Base-by-base conservation (phyloP, 2,888 invertebrate species). In the Endomychus coccineus region DNA sequence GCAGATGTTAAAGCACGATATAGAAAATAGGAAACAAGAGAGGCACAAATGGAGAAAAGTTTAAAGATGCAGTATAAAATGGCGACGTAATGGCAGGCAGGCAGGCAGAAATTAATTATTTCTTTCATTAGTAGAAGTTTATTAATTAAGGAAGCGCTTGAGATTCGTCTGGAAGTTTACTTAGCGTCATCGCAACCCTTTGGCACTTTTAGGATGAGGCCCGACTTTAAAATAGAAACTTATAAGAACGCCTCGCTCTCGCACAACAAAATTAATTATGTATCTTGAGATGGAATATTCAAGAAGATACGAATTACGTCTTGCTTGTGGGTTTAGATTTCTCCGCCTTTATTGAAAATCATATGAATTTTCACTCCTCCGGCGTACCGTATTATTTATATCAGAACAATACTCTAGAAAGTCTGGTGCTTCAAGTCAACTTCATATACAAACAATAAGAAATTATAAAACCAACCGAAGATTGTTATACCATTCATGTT, bases 71-170 rank as follows among this genome's bases (percentile, higher is more conserved):
- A 33, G 34, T 23, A 16, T 24, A 38, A 38, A 38, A 38, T 38
- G 38, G 38, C 38, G 38, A 33, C 38, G 33, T 33, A 38, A 38
- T 38, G 38, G 38, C 28, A 38, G 34, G 38, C 38, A 38, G 33
- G 38, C 39, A 61, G 61, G 64, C 63, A 60, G 65, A 66, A 66
- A 67, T 67, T 67, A 67, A 67, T 66, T 67, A 67, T 67, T 67
- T 67, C 67, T 67, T 67, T 67, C 66, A 66, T 67, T 67, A 66
- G 66, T 59, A 64, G 64, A 66, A 67, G 66, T 67, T 67, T 67
- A 67, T 67, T 67, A 67, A 67, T 67, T 67, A 67, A 67, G 64
- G 67, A 65, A 66, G 66, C 66, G 59, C 61, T 61, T 51, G 56
- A 59, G 61, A 60, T 59, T 59, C 58, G 64, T 63, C 64, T 62